These are phyloP conservation scores for Acanthopleura granulata DNA, from an alignment of 2,888 invertebrate species.

Conservation along the genomic window DNA sequence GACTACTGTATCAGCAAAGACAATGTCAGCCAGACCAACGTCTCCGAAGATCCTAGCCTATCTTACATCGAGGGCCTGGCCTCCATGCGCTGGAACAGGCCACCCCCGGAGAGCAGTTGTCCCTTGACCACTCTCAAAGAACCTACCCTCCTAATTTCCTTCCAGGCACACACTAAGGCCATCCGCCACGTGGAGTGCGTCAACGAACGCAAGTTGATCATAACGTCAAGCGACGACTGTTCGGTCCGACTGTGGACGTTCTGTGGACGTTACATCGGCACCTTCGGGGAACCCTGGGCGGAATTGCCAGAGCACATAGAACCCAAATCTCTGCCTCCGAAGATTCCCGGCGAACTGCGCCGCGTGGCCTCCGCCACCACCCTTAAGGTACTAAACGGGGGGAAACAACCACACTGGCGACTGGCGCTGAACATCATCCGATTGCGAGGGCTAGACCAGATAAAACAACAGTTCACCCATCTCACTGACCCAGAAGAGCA, in stretches of 20 bases:
- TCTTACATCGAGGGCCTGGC: slow-evolving; percentile 31
- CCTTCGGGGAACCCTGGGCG: slow-evolving; percentile 82
- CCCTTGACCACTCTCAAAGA: slow-evolving; percentile 45
- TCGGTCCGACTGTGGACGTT: slow-evolving; percentile 72
- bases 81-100: slow-evolving; percentile 34
- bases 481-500: slow-evolving; percentile 29
- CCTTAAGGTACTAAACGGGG: slow-evolving; percentile 74
- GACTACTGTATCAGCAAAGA: slow-evolving; percentile 75
- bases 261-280: slow-evolving; percentile 74
- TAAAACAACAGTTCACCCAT: slow-evolving; percentile 38
- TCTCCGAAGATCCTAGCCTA: slow-evolving; percentile 38
- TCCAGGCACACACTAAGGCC: slow-evolving; percentile 78
- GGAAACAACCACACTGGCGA: slow-evolving; percentile 45
- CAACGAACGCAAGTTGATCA: slow-evolving; percentile 77
- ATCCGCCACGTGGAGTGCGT: slow-evolving; percentile 79
- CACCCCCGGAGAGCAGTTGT: slow-evolving; percentile 44
- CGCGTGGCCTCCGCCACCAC: slow-evolving; percentile 83
- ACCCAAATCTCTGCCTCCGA: slow-evolving; percentile 70
- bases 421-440: slow-evolving; percentile 38
- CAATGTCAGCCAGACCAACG: slow-evolving; percentile 29
- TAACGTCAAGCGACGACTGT: slow-evolving; percentile 79
- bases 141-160: slow-evolving; percentile 66
- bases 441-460: slow-evolving; percentile 32
- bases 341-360: slow-evolving; percentile 81
- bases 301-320: slow-evolving; percentile 69